Conservation (phyloP, 2,113 vertebrate species). For the Calidris pygmaea region DNA sequence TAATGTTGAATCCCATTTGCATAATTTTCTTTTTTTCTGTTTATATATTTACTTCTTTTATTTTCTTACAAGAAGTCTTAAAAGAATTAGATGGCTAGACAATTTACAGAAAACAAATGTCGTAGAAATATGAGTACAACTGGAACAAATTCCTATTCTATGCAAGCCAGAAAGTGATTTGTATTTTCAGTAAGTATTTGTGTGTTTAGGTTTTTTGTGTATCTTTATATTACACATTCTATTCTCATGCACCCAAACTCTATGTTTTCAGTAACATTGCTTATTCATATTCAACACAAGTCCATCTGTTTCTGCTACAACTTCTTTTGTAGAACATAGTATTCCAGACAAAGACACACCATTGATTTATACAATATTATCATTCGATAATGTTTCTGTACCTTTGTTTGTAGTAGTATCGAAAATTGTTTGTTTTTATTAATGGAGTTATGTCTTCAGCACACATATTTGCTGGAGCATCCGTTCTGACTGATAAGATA, state of each 20-base stretch:
- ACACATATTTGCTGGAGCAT: not conserved
- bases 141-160: not conserved
- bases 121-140: not conserved
- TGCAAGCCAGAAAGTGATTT: not conserved
- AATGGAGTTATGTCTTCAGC: not conserved
- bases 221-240: not conserved
- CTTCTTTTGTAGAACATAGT: not conserved
- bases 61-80: not conserved
- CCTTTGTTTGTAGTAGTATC: not conserved
- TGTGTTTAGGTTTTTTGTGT: not conserved
- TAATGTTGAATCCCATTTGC: not conserved
- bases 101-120: not conserved
- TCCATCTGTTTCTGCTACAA: not conserved
- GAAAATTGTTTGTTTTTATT: not conserved
- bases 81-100: not conserved
- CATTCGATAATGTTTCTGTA: not conserved
- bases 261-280: not conserved
- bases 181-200: not conserved
- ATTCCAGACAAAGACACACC: not conserved
- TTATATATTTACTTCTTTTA: not conserved
- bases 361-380: not conserved
- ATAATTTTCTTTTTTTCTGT: not conserved
- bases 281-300: not conserved
- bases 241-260: not conserved
- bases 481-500: not conserved